phyloP scores from a whole-genome alignment of 2,113 vertebrate species.

The Elaphurus davidianus region DNA sequence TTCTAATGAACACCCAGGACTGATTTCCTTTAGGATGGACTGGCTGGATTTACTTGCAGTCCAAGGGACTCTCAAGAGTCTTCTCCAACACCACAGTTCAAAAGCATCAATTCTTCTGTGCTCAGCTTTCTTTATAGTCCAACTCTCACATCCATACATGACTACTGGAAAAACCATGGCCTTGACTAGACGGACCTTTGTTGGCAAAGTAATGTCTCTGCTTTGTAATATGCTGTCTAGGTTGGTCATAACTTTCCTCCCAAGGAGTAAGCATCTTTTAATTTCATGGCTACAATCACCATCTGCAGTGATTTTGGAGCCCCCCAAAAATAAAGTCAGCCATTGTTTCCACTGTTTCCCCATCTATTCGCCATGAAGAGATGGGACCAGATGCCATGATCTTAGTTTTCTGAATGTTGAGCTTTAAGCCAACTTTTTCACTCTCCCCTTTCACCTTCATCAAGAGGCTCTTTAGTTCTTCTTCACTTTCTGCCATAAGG shows the following conservation, averaged over 20 bases:
- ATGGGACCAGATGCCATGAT: not conserved
- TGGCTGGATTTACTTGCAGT: not conserved
- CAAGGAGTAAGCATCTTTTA: not conserved
- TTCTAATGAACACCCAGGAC: not conserved
- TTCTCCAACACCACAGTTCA: not conserved
- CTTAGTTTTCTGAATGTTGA: not conserved
- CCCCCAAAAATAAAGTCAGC: rapidly evolving
- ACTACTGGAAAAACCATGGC: not conserved
- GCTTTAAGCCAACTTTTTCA: not conserved
- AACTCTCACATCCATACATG: not conserved
- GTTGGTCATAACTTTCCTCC: not conserved
- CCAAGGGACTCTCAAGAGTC: not conserved
- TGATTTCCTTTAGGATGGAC: not conserved
- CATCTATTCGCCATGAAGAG: not conserved
- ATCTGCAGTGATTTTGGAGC: not conserved
- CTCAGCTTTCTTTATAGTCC: not conserved
- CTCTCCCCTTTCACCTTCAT: not conserved
- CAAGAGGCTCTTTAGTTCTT: not conserved
- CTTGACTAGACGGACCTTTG: not conserved
- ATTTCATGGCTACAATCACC: not conserved
- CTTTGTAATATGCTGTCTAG: not conserved
- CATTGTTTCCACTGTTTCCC: not conserved
- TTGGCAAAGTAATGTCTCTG: not conserved
- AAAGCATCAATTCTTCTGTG: rapidly evolving
- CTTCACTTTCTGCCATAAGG: not conserved